Conservation (phyloP, 2,113 vertebrate species). For the Garra rufa region DNA sequence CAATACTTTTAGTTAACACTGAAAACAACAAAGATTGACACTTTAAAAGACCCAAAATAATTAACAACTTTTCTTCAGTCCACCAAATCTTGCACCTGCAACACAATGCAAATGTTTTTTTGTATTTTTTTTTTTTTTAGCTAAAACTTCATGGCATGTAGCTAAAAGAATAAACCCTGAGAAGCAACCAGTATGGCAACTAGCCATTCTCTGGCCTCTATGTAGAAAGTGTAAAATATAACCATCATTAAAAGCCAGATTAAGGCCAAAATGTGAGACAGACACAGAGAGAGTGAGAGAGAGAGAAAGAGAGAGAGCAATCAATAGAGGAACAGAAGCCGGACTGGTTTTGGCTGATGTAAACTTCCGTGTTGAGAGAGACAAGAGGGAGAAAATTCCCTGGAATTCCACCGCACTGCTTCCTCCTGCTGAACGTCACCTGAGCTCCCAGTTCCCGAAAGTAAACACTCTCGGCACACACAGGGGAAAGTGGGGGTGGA, state of each 20-base stretch:
- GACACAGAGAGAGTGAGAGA: background rate
- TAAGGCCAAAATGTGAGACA: background rate
- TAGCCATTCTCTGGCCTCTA: background rate
- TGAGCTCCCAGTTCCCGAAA: constrained; percentile 57
- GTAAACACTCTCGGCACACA: constrained; percentile 28
- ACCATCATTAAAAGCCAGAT: background rate
- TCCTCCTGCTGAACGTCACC: constrained; percentile 54
- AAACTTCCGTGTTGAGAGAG: constrained; percentile 52
- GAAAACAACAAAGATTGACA: background rate
- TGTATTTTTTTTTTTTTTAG: background rate
- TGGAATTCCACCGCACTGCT: constrained; percentile 53
- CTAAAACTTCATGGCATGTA: background rate
- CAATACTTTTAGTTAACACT: background rate
- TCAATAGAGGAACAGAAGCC: background rate
- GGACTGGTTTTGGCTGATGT: constrained; percentile 10
- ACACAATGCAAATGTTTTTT: no score
- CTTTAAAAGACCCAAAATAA: background rate
- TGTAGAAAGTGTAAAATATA: background rate
- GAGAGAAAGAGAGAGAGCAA: background rate
- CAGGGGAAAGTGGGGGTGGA: constrained; percentile 48
- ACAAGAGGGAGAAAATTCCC: constrained; percentile 52
- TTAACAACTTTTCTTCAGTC: background rate
- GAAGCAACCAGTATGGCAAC: background rate
- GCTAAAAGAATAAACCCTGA: background rate
- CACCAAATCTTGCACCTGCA: background rate